These are phyloP conservation scores for Cephus runcator DNA, from an alignment of 2,888 invertebrate species.

Conservation along the genomic window DNA sequence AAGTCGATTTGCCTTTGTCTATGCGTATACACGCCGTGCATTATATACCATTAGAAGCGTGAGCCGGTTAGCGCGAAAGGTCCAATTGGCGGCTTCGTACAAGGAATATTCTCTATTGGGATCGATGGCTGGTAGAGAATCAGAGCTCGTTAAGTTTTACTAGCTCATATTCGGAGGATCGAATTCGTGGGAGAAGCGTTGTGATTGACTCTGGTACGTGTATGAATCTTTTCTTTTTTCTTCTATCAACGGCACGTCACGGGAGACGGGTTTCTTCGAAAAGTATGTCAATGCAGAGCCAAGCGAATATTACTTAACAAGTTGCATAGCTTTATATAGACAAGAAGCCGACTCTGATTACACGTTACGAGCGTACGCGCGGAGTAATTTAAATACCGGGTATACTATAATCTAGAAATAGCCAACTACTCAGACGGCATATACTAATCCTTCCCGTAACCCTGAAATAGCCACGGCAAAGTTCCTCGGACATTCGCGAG, in stretches of 20 bases:
- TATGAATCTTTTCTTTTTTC: neutral
- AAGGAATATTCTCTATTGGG: neutral
- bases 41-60: neutral
- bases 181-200: neutral
- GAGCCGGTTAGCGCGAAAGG: neutral
- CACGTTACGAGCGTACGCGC: neutral
- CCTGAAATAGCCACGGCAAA: neutral
- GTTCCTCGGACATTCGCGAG: neutral
- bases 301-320: neutral
- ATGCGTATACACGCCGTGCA: neutral
- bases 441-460: neutral
- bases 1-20: slow-evolving; percentile 23
- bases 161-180: neutral
- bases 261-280: neutral
- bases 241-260: neutral
- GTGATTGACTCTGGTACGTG: neutral
- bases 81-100: neutral
- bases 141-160: neutral
- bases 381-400: neutral
- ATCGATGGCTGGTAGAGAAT: neutral
- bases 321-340: neutral
- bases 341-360: neutral
- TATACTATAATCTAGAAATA: neutral
- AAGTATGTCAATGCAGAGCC: neutral
- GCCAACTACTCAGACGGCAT: neutral